These are phyloP conservation scores for Pseudotriccus pelzelni DNA, from an alignment of 2,797 vertebrate species.

Conservation along the genomic window DNA sequence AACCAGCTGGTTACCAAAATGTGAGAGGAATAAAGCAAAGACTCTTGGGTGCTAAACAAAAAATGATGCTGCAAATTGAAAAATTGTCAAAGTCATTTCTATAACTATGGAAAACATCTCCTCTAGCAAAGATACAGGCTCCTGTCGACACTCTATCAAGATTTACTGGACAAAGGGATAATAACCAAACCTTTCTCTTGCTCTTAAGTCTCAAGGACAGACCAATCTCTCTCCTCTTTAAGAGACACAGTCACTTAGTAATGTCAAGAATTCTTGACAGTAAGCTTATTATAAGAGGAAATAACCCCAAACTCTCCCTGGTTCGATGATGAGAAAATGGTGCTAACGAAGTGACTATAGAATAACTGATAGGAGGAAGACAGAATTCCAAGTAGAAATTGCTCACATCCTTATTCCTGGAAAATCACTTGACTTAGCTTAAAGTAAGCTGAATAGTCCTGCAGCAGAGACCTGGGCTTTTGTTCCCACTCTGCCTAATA, in stretches of 20 bases:
- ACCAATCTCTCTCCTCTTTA: not conserved
- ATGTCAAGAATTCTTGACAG: not conserved
- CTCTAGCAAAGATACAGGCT: not conserved
- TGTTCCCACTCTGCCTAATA: not conserved
- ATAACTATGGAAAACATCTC: slow-evolving; percentile 23
- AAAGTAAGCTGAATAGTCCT: not conserved
- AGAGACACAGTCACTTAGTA: not conserved
- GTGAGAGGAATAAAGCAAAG: not conserved
- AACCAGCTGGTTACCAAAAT: slow-evolving; percentile 2
- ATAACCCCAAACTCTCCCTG: not conserved
- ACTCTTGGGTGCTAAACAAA: not conserved
- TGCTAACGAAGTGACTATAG: not conserved
- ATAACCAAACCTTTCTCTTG: not conserved
- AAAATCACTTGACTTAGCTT: not conserved
- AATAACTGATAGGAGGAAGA: not conserved
- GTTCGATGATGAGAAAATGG: not conserved
- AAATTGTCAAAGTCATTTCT: not conserved
- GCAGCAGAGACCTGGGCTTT: not conserved
- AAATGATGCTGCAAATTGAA: not conserved
- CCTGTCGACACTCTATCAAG: not conserved
- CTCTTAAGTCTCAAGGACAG: slow-evolving; percentile 18
- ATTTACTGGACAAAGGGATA: slow-evolving; percentile 20
- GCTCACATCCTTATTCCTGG: not conserved
- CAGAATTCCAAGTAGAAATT: not conserved
- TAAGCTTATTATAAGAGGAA: slow-evolving; percentile 8